These are phyloP conservation scores for Netelia virgata DNA, from an alignment of 2,888 invertebrate species.

Conservation along the genomic window DNA sequence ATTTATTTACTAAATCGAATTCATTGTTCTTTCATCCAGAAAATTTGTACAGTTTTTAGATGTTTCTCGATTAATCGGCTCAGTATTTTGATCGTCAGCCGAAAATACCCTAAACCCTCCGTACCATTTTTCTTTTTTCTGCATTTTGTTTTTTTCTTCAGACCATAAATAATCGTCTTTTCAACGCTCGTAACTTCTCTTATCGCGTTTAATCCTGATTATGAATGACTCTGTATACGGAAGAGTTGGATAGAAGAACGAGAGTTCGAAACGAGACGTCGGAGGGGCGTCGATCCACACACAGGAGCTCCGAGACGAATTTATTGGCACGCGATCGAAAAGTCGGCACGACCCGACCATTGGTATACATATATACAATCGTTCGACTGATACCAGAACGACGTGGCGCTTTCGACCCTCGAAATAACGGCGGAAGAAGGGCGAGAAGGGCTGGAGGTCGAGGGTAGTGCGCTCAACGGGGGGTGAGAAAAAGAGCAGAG, in stretches of 20 bases:
- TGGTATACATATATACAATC: background rate
- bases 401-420: conserved; percentile 48
- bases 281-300: conserved; percentile 53
- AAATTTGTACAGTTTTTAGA: too few relatives aligned
- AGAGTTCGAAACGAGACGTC: conserved; percentile 61
- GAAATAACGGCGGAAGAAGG: conserved; percentile 29
- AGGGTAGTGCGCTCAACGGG: conserved; percentile 20
- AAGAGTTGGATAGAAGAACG: conserved; percentile 8
- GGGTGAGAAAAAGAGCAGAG: conserved; percentile 58
- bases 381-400: conserved; percentile 9
- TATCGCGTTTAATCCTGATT: background rate
- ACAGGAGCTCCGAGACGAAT: conserved; percentile 62
- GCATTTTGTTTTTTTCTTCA: too few relatives aligned
- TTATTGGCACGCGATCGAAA: conserved; percentile 72
- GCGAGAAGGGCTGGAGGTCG: background rate
- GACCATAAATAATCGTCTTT: too few relatives aligned
- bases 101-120: too few relatives aligned
- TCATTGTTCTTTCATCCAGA: too few relatives aligned
- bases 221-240: background rate
- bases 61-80: too few relatives aligned
- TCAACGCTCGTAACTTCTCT: too few relatives aligned
- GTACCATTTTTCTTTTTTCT: too few relatives aligned
- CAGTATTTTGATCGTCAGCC: too few relatives aligned
- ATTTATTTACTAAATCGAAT: too few relatives aligned
- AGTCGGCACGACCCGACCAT: conserved; percentile 47